Conservation (phyloP, 2,888 invertebrate species). For the Tryphoninae sp. region DNA sequence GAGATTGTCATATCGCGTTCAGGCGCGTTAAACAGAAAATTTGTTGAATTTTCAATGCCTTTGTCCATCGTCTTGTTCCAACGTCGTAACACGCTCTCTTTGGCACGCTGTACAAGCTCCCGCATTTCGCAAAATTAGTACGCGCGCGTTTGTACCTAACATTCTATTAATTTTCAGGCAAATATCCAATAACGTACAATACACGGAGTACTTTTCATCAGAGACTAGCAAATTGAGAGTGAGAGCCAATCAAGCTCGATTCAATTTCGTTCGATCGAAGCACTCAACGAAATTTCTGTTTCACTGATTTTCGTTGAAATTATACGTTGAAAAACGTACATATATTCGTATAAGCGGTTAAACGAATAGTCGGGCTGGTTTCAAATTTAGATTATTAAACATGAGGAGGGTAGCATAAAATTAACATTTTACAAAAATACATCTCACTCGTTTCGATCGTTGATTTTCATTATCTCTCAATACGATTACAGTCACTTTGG, state of each 20-base stretch:
- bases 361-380: constrained; percentile 7
- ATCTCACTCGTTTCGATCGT: too few species aligned
- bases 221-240: background rate
- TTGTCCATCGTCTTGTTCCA: background rate
- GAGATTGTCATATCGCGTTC: background rate
- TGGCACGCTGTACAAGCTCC: background rate
- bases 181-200: background rate
- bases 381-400: too few species aligned
- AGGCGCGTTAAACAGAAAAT: background rate
- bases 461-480: too few species aligned
- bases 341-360: background rate
- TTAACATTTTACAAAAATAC: too few species aligned
- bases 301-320: constrained; percentile 35
- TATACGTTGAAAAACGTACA: background rate
- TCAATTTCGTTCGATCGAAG: background rate
- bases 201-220: background rate
- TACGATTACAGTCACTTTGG: too few species aligned
- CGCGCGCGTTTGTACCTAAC: background rate
- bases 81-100: background rate
- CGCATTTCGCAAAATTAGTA: background rate
- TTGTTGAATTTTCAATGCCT: constrained; percentile 11
- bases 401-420: too few species aligned
- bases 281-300: background rate
- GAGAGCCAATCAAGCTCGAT: constrained; percentile 9
- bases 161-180: background rate